A percentile compares a stretch with the other conserved stretches of the same genome.
Evolutionary conservation across 2,113 vertebrate genomes (phyloP).

Genomic region (Notothenia coriiceps): DNA sequence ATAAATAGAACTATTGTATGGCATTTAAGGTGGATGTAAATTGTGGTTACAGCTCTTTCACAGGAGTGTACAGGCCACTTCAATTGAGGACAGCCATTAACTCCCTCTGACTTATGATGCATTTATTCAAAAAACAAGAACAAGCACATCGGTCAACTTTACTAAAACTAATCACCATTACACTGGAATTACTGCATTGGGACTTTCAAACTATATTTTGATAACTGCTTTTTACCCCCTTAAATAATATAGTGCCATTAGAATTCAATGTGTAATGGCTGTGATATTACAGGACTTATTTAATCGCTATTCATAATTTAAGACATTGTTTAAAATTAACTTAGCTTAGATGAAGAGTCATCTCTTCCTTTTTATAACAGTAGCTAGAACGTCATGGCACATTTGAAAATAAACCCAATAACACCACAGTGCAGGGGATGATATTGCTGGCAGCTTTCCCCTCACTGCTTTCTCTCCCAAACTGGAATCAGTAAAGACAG

Average conservation of each 20-base stretch:
- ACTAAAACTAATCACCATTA: conserved; percentile 58
- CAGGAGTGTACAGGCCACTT: conserved; percentile 58
- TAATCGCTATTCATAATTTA: conserved; percentile 6
- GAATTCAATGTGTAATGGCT: conserved; percentile 16
- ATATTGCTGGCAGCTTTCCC: conserved; percentile 72
- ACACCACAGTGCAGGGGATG: conserved; percentile 15
- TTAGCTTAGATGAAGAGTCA: conserved; percentile 2
- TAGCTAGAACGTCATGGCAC: conserved; percentile 38
- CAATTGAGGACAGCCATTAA: conserved; percentile 64
- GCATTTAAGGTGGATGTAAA: conserved; percentile 36
- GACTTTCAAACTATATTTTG: conserved; percentile 30
- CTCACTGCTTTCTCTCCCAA: conserved; percentile 63
- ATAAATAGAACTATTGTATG: background rate
- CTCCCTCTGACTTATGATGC: conserved; percentile 70
- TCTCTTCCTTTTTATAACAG: conserved; percentile 34
- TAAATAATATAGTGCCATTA: conserved; percentile 21
- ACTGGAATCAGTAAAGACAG: conserved; percentile 66
- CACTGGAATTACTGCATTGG: conserved; percentile 23
- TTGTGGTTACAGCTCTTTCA: conserved; percentile 24
- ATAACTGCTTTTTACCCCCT: conserved; percentile 15
- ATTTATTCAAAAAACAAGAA: conserved; percentile 74
- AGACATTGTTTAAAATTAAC: conserved; percentile 16
- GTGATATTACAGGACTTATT: conserved; percentile 25
- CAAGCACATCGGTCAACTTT: conserved; percentile 69
- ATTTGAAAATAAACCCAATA: conserved; percentile 57